These are phyloP conservation scores for Tachuris rubrigastra DNA, from an alignment of 2,113 vertebrate species.

Conservation along the genomic window DNA sequence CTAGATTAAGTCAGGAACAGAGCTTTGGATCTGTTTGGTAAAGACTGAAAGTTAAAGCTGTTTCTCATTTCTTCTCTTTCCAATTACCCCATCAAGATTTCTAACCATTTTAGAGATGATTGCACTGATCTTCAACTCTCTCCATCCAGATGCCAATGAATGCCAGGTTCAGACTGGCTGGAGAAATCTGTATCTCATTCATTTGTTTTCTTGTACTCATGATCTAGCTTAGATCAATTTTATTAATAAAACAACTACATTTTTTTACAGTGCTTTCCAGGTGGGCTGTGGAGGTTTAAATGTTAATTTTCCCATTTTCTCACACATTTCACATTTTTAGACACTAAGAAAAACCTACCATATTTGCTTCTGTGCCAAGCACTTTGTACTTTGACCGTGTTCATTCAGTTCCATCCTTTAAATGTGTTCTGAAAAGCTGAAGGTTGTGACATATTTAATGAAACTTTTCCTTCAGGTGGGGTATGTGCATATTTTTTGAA, in stretches of 20 bases:
- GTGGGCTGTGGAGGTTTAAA: not conserved
- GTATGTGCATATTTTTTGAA: not conserved
- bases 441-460: not conserved
- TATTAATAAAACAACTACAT: constrained; percentile 44
- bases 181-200: constrained; percentile 49
- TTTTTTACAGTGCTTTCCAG: not conserved
- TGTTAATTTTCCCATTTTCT: not conserved
- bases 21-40: not conserved
- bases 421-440: not conserved
- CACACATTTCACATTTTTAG: constrained; percentile 1
- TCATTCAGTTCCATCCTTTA: not conserved
- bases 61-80: constrained; percentile 15
- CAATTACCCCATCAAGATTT: constrained; percentile 27
- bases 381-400: not conserved
- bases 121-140: constrained; percentile 11
- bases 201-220: constrained; percentile 8
- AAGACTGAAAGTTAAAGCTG: not conserved
- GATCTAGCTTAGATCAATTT: constrained; percentile 11
- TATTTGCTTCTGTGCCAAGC: not conserved
- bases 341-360: not conserved
- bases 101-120: constrained; percentile 28
- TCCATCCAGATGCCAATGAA: not conserved
- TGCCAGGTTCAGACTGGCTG: constrained; percentile 8
- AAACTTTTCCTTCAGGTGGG: not conserved
- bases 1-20: not conserved